Evolutionary conservation across 2,113 vertebrate species (phyloP).

Genomic region (Parus major): DNA sequence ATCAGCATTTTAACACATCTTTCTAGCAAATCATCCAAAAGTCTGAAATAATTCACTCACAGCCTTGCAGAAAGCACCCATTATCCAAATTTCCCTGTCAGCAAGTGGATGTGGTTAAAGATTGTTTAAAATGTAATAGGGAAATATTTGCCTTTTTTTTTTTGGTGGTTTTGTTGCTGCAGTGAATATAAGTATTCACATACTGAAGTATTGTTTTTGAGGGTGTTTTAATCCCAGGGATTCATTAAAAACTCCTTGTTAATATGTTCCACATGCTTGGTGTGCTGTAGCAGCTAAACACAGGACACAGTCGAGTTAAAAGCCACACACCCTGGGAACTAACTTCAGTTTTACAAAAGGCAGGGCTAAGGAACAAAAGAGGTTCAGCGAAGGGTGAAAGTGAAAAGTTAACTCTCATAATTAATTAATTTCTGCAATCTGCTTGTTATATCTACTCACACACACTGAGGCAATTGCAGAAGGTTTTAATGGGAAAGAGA

Average conservation of each 20-base stretch:
- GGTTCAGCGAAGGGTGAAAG: background rate
- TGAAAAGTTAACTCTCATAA: background rate
- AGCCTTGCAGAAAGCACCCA: background rate
- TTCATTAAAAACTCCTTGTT: conserved; percentile 48
- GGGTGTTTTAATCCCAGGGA: conserved; percentile 11
- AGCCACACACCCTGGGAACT: background rate
- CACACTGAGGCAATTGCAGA: background rate
- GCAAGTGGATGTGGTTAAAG: background rate
- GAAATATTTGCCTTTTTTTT: background rate
- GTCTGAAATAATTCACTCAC: background rate
- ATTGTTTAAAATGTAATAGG: background rate
- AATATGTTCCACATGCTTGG: background rate
- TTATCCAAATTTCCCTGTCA: background rate
- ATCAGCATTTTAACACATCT: background rate
- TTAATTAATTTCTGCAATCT: conserved; percentile 47
- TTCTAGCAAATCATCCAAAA: background rate
- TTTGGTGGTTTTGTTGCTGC: background rate
- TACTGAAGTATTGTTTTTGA: background rate
- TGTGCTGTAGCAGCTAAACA: background rate
- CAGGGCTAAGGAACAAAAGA: background rate
- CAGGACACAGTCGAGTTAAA: conserved; percentile 1
- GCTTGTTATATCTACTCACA: background rate
- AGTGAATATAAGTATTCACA: background rate
- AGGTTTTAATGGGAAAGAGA: background rate
- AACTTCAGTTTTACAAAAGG: background rate